phyloP scores from a whole-genome alignment of 2,888 invertebrate species.

The Arenicola marina region DNA sequence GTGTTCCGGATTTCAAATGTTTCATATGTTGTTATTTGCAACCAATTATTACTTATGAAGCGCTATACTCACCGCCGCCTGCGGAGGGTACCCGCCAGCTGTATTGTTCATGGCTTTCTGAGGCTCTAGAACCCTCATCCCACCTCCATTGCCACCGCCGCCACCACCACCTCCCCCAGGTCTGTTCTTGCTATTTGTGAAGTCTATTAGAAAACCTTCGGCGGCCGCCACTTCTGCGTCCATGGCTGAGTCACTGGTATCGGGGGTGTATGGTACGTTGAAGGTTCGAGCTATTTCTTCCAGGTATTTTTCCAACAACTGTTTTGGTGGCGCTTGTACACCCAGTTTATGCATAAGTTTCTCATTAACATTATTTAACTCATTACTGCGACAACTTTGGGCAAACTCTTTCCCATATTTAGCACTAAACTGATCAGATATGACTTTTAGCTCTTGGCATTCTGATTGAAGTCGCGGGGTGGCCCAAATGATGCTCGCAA shows the following conservation, averaged over 20 bases:
- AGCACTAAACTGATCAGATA: slow-evolving; percentile 83
- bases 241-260: slow-evolving; percentile 39
- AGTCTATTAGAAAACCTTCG: slow-evolving; percentile 49
- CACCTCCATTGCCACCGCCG: slow-evolving; percentile 12
- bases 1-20: too few species aligned
- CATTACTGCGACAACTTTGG: slow-evolving; percentile 23
- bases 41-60: too few species aligned
- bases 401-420: slow-evolving; percentile 91
- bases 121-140: too few species aligned
- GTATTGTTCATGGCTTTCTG: too few species aligned
- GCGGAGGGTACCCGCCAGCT: too few species aligned
- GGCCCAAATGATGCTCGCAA: slow-evolving; percentile 96
- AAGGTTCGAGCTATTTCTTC: slow-evolving; percentile 97
- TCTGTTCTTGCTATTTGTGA: slow-evolving; percentile 18
- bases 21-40: too few species aligned
- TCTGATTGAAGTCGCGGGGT: slow-evolving; percentile 79
- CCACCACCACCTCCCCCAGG: slow-evolving; percentile 15
- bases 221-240: slow-evolving; percentile 45
- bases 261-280: slow-evolving; percentile 85
- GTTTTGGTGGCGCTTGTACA: slow-evolving; percentile 84
- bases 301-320: slow-evolving; percentile 88
- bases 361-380: slow-evolving; percentile 76
- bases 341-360: slow-evolving; percentile 78
- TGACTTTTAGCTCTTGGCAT: slow-evolving; percentile 73
- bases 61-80: too few species aligned